phyloP scores from a whole-genome alignment of 1,140 invertebrate genomes.

The Stegodyphus mimosarum region DNA sequence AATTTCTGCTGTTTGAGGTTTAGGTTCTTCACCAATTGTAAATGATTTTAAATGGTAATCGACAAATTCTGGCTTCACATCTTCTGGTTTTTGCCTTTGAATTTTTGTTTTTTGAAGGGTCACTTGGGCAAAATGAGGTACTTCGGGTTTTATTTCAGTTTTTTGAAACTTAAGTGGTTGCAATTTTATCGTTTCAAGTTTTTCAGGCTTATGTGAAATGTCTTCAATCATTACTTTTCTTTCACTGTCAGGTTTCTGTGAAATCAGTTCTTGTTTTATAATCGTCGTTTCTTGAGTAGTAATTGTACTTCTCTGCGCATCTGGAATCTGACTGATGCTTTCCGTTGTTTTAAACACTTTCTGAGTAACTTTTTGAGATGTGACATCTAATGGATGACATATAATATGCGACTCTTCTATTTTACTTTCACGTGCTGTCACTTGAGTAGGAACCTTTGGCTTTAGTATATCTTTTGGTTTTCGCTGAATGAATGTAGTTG shows the following conservation, averaged over 20 bases:
- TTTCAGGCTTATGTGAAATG: constrained; percentile 11
- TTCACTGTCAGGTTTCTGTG: not conserved
- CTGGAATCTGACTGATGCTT: not conserved
- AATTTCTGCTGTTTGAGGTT: not conserved
- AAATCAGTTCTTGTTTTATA: not conserved
- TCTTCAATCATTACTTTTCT: constrained; percentile 23
- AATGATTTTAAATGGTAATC: constrained; percentile 38
- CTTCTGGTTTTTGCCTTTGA: constrained; percentile 32
- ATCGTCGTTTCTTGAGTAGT: not conserved
- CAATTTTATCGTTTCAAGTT: constrained; percentile 13
- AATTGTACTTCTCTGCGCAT: not conserved
- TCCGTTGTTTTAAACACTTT: not conserved
- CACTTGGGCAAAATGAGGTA: constrained; percentile 10
- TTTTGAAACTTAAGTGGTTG: constrained; percentile 4
- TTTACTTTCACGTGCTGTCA: not conserved
- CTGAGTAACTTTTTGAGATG: not conserved
- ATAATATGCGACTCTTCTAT: not conserved
- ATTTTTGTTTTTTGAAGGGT: constrained; percentile 33
- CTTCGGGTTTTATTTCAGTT: constrained; percentile 16
- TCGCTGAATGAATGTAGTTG: too few relatives aligned
- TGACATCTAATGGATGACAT: not conserved
- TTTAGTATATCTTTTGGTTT: too few relatives aligned
- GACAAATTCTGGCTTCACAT: constrained; percentile 38
- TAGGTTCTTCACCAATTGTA: constrained; percentile 15
- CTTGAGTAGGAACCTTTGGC: too few relatives aligned